Base-by-base conservation (phyloP, 2,797 vertebrate genomes). In the Gymnocypris eckloni region DNA sequence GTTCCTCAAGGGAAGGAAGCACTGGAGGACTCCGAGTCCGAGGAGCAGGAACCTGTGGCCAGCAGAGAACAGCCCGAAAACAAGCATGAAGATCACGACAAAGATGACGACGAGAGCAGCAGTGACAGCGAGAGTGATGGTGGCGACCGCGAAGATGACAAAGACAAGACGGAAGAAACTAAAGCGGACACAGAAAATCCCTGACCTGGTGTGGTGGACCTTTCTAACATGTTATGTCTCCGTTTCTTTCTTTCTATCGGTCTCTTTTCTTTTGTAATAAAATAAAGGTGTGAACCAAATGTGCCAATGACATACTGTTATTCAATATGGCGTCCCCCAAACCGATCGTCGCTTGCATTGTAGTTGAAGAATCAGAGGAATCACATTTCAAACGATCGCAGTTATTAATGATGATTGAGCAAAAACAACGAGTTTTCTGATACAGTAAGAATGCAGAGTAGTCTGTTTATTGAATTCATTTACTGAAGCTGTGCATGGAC, bases 31-130 rank as follows among this genome's bases (percentile, higher is more conserved):
- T 16, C n/a, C 25, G 75, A 69, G 6, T n/a, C 16, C 9, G 39
- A 59, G 13, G 84, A 87, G 67, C 2, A 67, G 81, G 82, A 76
- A 61, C 9, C 50, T 22, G 50, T 0, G 1, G 18, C 48, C 16
- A 1, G 6, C 39, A n/a, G 8, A 39, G n/a, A 20, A 76, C 43
- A 45, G 33, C 18, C 52, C 50, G 86, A 89, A 69, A 70, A 75
- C 0, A 54, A 8, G 1, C 7, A 48, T 3, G 88, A 93, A 0
- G 94, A 94, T 39, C 15, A 88, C 18, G 94, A 95, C 2, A 43
- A 43, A 43, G 92, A 93, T 0, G 73, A 48, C 0, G 15, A 4
- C 16, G 86, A 88, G 12, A 64, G 61, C 64, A 87, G 91, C 50
- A 83, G 84, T 2, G 69, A 83, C 5, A 82, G 86, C 4, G 75